phyloP scores from a whole-genome alignment of 2,888 invertebrate species.

The Ypsolopha sequella region DNA sequence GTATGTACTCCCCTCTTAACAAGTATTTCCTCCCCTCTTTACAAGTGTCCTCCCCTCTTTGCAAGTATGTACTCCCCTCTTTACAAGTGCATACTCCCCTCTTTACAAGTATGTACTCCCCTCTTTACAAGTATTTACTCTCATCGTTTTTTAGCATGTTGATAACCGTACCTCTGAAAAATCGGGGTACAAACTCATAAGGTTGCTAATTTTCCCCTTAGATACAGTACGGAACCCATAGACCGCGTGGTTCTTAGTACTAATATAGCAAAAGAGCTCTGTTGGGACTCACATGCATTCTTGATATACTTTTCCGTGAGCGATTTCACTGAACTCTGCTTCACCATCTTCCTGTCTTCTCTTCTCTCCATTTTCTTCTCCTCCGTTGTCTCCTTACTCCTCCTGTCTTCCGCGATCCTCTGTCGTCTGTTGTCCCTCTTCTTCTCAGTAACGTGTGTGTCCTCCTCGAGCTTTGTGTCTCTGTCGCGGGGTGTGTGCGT shows the following conservation, averaged over 20 bases:
- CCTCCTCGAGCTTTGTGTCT: not conserved
- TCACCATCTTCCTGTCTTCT: slow-evolving; percentile 58
- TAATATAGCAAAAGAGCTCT: not conserved
- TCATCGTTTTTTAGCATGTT: too few species aligned
- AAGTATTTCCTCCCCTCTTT: too few species aligned
- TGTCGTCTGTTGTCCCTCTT: slow-evolving; percentile 9
- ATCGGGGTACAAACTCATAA: too few species aligned
- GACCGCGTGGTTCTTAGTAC: not conserved
- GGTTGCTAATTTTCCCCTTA: too few species aligned
- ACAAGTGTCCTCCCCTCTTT: too few species aligned
- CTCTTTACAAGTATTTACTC: too few species aligned
- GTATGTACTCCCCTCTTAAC: too few species aligned
- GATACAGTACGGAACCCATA: not conserved
- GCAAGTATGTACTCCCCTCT: too few species aligned
- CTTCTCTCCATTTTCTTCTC: slow-evolving; percentile 29
- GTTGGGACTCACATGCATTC: slow-evolving; percentile 63
- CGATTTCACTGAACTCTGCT: slow-evolving; percentile 82
- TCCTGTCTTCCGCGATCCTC: slow-evolving; percentile 22
- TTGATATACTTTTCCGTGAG: slow-evolving; percentile 85
- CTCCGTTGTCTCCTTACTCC: slow-evolving; percentile 20
- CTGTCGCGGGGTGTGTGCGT: not conserved
- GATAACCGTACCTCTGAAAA: too few species aligned
- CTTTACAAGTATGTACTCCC: too few species aligned
- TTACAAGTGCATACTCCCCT: too few species aligned
- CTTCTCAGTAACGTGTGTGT: slow-evolving; percentile 21